These are phyloP conservation scores for Tineola bisselliella DNA, from an alignment of 2,888 invertebrate species.

Conservation along the genomic window DNA sequence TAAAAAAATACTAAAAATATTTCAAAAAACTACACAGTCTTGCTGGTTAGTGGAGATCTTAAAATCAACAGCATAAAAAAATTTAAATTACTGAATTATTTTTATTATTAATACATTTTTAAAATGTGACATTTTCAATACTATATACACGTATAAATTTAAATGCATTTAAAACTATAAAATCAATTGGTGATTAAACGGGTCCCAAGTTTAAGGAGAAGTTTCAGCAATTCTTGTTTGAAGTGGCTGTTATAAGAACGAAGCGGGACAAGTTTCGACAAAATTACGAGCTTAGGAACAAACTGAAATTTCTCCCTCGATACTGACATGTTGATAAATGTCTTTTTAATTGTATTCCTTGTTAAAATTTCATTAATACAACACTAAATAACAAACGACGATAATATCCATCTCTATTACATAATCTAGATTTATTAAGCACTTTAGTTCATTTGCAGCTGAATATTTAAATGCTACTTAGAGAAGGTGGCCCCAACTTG, in stretches of 20 bases:
- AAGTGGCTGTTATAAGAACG: slow-evolving; percentile 3
- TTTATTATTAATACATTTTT: no score
- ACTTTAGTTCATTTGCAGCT: no score
- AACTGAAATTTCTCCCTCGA: slow-evolving; percentile 18
- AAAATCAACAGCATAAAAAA: no score
- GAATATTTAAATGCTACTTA: no score
- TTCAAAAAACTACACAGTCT: no score
- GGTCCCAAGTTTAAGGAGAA: background rate
- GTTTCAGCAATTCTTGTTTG: slow-evolving; percentile 6
- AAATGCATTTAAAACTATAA: background rate
- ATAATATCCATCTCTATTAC: background rate
- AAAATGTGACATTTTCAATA: no score
- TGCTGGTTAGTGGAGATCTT: no score
- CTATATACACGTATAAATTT: no score
- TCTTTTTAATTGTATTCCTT: slow-evolving; percentile 16
- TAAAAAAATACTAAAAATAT: no score
- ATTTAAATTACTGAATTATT: no score
- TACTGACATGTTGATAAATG: slow-evolving; percentile 22
- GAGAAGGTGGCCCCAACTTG: no score
- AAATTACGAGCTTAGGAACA: slow-evolving; percentile 18
- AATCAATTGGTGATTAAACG: slow-evolving; percentile 5
- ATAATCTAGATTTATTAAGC: background rate
- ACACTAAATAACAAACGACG: background rate
- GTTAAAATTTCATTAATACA: background rate
- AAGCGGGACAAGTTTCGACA: slow-evolving; percentile 15